Evolutionary conservation across 1,140 invertebrate genomes (phyloP), one percentile per base, ranked within the genome.

Genomic region (Physella acuta): DNA sequence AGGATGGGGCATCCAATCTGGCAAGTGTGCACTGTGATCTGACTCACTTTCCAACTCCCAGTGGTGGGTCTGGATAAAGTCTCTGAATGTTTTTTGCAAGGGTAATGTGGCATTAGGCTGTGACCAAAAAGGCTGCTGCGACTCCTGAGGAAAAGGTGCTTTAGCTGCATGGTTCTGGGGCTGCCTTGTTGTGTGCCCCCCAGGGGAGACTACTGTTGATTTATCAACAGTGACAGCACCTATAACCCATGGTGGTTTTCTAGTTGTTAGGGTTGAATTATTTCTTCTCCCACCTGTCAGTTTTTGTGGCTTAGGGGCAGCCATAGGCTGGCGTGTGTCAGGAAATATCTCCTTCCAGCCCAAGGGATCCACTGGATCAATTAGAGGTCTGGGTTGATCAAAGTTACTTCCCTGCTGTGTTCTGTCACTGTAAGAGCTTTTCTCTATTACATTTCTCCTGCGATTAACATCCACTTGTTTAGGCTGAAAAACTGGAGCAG

Each of bases 321-420:
- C 20, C 1, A 24, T 31, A 14, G n/a, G 28, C 28, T 37, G 44
- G 11, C 26, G 49, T 1, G 14, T 28, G 2, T 31, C 2, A 31
- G 28, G 52, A 24, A 64, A 39, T 39, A 62, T 44, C 31, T 62
- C 62, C 30, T 28, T 30, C 62, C 62, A 64, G 30, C 62, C 62
- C 28, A 64, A 34, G 17, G 62, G 62, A 52, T 64, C 62, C 1
- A 17, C 31, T 4, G 44, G 62, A 36, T 64, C 62, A 64, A 51
- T 2, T 34, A 5, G 20, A 20, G 8, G 20, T 11, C 8, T 8
- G 20, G 20, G 39, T 8, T 20, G 8, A 20, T 44, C 20, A 20
- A 11, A 8, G 20, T 44, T 8, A 44, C 39, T 44, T 11, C 39
- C 33, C 1, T 31, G 28, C 59, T 28, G 1, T 0, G 20, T 17